A percentile compares a stretch with the other conserved stretches of the same genome.
Conservation (phyloP, 2,113 vertebrate genomes). For the Nibea albiflora region DNA sequence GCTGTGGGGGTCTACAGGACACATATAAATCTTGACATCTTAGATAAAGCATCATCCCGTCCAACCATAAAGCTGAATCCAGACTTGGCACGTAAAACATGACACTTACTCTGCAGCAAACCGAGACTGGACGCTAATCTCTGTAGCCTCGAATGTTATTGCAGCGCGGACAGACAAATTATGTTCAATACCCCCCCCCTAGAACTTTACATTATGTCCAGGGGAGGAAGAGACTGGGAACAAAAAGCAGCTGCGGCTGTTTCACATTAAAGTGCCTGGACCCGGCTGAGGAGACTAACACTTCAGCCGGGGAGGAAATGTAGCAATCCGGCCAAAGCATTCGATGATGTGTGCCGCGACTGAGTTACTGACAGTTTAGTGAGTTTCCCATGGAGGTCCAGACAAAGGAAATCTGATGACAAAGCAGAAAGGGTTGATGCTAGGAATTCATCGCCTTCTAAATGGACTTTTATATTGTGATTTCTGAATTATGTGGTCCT, state of each 20-base stretch:
- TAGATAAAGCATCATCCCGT: constrained; percentile 22
- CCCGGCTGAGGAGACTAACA: constrained; percentile 31
- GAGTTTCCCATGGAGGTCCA: constrained; percentile 51
- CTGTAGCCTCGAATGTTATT: constrained; percentile 40
- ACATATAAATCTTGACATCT: constrained; percentile 8
- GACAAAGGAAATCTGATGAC: constrained; percentile 50
- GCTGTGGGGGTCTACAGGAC: neutral
- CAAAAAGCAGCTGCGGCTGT: constrained; percentile 62
- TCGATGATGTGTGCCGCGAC: constrained; percentile 59
- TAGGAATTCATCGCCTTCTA: constrained; percentile 9
- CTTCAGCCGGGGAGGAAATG: constrained; percentile 60
- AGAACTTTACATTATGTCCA: constrained; percentile 34
- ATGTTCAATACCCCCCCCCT: constrained; percentile 13
- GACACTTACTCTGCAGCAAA: constrained; percentile 25
- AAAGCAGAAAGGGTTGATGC: constrained; percentile 17
- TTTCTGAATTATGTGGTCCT: neutral
- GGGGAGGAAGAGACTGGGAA: constrained; percentile 29
- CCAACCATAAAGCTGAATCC: constrained; percentile 29
- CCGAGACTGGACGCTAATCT: constrained; percentile 37
- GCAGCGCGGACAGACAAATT: constrained; percentile 36
- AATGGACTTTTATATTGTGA: neutral
- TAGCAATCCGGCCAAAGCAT: constrained; percentile 33
- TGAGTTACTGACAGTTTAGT: constrained; percentile 58
- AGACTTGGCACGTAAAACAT: constrained; percentile 53
- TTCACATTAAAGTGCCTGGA: constrained; percentile 59